These are phyloP conservation scores for Zygothrica quintamaculata DNA, from an alignment of 2,888 invertebrate genomes.

Conservation along the genomic window DNA sequence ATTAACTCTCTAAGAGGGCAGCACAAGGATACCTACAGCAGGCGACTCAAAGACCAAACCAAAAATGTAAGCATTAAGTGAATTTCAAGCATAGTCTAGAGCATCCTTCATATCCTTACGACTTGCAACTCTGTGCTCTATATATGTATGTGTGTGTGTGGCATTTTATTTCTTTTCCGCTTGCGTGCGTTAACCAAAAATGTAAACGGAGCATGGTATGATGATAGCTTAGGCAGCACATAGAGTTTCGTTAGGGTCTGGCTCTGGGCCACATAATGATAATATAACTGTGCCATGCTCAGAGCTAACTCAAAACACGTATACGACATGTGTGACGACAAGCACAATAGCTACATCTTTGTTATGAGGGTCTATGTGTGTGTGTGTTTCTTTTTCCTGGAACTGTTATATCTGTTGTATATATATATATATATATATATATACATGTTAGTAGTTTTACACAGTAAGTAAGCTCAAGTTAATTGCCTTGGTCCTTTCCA, in stretches of 20 bases:
- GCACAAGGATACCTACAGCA: neutral
- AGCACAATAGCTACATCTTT: conserved; percentile 43
- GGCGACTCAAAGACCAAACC: neutral
- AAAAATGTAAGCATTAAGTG: conserved; percentile 13
- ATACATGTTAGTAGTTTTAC: neutral
- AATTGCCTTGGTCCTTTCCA: conserved; percentile 60
- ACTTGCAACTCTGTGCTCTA: neutral
- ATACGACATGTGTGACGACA: conserved; percentile 58
- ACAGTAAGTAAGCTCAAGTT: conserved; percentile 38
- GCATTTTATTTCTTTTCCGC: conserved; percentile 61
- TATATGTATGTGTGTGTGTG: conserved; percentile 3
- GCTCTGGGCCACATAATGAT: conserved; percentile 43
- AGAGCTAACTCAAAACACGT: conserved; percentile 53
- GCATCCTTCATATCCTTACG: conserved; percentile 21
- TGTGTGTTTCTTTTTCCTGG: conserved; percentile 1
- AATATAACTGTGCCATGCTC: conserved; percentile 46
- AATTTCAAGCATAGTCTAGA: conserved; percentile 34
- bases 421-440: no score
- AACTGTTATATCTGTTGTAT: conserved; percentile 10
- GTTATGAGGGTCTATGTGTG: conserved; percentile 1
- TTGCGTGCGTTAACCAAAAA: conserved; percentile 51
- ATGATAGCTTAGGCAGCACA: conserved; percentile 28
- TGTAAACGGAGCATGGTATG: conserved; percentile 26
- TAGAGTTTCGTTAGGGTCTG: conserved; percentile 1
- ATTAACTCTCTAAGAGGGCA: conserved; percentile 65